Evolutionary conservation across 64 coral and sea anemone species (phyloP).

Genomic region (Pocillopora verrucosa): DNA sequence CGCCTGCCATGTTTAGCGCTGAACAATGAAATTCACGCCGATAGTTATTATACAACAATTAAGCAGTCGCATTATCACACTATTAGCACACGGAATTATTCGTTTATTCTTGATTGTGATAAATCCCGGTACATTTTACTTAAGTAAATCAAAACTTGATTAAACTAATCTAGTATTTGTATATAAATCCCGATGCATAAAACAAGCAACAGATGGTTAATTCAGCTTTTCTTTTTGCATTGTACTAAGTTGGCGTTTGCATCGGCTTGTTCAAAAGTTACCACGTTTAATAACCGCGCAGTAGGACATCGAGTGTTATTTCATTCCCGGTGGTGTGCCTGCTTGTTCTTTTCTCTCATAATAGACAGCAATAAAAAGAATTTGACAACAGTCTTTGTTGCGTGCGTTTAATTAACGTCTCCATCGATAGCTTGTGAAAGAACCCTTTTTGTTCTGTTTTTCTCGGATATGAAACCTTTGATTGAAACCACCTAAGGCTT

Average conservation of each 20-base stretch:
- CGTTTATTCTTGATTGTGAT: conserved; percentile 42
- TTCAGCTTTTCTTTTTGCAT: neutral
- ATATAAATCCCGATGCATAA: neutral
- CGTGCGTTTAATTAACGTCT: conserved; percentile 42
- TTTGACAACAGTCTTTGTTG: conserved; percentile 28
- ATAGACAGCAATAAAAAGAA: conserved; percentile 30
- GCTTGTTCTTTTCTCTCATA: conserved; percentile 33
- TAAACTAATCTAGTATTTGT: neutral
- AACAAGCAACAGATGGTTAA: neutral
- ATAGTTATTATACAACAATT: conserved; percentile 54
- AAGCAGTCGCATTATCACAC: conserved; percentile 34
- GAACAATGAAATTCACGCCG: conserved; percentile 43
- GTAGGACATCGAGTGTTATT: conserved; percentile 40
- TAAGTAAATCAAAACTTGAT: conserved; percentile 24
- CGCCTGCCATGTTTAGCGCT: conserved; percentile 10
- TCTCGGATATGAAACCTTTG: neutral
- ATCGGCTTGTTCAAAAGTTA: conserved; percentile 51
- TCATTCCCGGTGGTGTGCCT: neutral
- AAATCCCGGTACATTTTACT: neutral
- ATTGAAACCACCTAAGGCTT: neutral
- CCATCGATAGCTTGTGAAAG: conserved; percentile 11
- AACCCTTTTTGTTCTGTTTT: conserved; percentile 23
- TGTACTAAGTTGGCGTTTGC: neutral
- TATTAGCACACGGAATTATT: conserved; percentile 28
- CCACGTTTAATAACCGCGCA: conserved; percentile 38